Evolutionary conservation across 2,113 vertebrate species (phyloP).

Genomic region (Puma concolor): DNA sequence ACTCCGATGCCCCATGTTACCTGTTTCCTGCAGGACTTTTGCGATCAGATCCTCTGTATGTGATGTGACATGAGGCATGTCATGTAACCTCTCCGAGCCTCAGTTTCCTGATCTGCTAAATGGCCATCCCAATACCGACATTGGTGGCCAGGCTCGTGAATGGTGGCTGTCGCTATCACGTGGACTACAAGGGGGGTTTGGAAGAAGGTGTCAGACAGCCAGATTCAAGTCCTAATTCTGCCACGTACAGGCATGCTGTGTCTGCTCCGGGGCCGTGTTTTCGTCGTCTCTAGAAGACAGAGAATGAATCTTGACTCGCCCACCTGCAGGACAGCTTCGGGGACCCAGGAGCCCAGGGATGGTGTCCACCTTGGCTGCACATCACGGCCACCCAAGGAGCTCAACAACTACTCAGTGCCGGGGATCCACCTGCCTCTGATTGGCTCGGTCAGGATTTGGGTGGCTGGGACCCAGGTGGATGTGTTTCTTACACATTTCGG

Average conservation of each 20-base stretch:
- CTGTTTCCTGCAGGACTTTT: not conserved
- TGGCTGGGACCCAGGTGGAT: not conserved
- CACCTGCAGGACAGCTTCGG: not conserved
- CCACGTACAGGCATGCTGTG: accelerated
- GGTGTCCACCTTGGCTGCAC: not conserved
- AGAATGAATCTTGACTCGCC: accelerated
- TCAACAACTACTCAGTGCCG: not conserved
- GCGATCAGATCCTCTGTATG: not conserved
- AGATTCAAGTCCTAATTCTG: not conserved
- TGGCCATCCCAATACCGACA: accelerated
- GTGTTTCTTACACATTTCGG: not conserved
- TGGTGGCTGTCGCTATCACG: accelerated
- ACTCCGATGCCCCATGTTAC: not conserved
- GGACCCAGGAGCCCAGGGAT: accelerated
- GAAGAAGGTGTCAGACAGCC: not conserved
- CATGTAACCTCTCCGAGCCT: not conserved
- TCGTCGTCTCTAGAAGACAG: not conserved
- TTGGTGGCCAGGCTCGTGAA: not conserved
- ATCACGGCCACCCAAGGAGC: not conserved
- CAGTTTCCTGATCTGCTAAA: not conserved
- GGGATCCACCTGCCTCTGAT: not conserved
- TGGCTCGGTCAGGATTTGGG: not conserved
- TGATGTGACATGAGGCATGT: not conserved
- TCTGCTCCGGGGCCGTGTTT: accelerated
- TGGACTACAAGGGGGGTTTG: not conserved